Percentiles rank a stretch among this genome's conserved stretches.
These are phyloP conservation scores for Scrobipalpa atriplicella DNA, from an alignment of 2,888 invertebrate species.

Conservation along the genomic window DNA sequence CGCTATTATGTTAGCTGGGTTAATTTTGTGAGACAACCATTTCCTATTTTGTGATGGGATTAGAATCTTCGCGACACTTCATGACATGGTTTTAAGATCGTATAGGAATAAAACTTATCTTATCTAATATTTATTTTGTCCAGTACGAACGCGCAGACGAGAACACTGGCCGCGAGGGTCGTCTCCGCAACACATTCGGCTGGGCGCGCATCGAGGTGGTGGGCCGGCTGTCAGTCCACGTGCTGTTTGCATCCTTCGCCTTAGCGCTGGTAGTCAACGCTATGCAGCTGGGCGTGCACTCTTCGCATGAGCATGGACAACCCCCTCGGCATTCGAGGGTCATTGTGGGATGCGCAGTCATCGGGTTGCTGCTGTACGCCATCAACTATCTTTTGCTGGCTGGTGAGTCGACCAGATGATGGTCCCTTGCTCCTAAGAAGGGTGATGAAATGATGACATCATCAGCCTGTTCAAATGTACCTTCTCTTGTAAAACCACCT, in stretches of 20 bases:
- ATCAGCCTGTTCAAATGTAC: too few relatives aligned
- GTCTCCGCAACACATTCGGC: slow-evolving; percentile 94
- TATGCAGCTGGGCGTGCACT: slow-evolving; percentile 89
- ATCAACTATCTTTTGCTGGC: slow-evolving; percentile 92
- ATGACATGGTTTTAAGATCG: too few relatives aligned
- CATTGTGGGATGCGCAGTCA: slow-evolving; percentile 89
- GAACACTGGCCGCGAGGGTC: slow-evolving; percentile 84
- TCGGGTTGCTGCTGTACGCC: slow-evolving; percentile 89
- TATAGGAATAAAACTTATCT: too few relatives aligned
- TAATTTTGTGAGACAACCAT: too few relatives aligned
- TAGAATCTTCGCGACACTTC: too few relatives aligned
- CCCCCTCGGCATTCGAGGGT: slow-evolving; percentile 84
- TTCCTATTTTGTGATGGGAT: too few relatives aligned
- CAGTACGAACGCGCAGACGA: slow-evolving; percentile 77
- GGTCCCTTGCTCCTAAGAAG: too few relatives aligned
- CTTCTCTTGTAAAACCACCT: too few relatives aligned
- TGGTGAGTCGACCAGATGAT: slow-evolving; percentile 68
- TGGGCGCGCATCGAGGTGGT: slow-evolving; percentile 96
- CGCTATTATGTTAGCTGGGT: too few relatives aligned
- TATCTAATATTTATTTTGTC: too few relatives aligned
- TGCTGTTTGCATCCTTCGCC: slow-evolving; percentile 91
- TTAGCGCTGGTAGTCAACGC: slow-evolving; percentile 92
- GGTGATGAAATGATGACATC: too few relatives aligned
- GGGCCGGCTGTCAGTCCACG: slow-evolving; percentile 90
- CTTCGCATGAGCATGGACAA: slow-evolving; percentile 71